Base-by-base conservation (phyloP, 2,113 vertebrate species). In the Lamprotornis superbus region DNA sequence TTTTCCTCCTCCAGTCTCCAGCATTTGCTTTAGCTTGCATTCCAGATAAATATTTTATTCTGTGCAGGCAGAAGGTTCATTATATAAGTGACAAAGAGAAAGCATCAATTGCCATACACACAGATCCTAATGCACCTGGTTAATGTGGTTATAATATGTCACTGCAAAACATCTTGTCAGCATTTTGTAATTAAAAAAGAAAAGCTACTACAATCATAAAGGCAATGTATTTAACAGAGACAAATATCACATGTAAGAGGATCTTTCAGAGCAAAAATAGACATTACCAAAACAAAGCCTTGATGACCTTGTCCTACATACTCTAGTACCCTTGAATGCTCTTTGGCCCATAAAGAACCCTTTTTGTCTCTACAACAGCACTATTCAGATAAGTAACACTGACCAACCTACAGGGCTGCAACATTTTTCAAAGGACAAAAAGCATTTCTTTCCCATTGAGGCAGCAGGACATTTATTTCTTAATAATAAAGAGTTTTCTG, bases 21-120 rank as follows among this genome's bases (percentile, higher is more conserved):
- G 90, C 67, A 83, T 94, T 97, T 92, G 55, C 86, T 94, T 93
- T 86, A 94, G 81, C 70, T 89, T 93, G 69, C 71, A 90, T 91
- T 94, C 87, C 87, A 93, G 95, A 82, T 90, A 96, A 97, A 96
- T 96, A 95, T 97, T 97, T 96, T 93, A 95, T 93, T 96, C 82
- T 64, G 68, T 69, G 65, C 82, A 93, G 91, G 84, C 95, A 97
- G 94, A 96, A 88, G 90, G 94, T 93, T 95, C 95, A 91, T 95
- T 95, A 95, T 95, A 74, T 89, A 95, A 95, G 93, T 91, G 93
- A 96, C 91, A 97, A 94, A 95, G 88, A 93, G 82, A 93, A 90
- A 78, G 77, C 91, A 94, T 94, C 89, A 93, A 60, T 59, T 94
- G 78, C 87, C 82, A 70, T 69, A 75, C n/a, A 76, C 82, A 79